Conservation (phyloP, 2,113 vertebrate genomes). For the Xenus cinereus region DNA sequence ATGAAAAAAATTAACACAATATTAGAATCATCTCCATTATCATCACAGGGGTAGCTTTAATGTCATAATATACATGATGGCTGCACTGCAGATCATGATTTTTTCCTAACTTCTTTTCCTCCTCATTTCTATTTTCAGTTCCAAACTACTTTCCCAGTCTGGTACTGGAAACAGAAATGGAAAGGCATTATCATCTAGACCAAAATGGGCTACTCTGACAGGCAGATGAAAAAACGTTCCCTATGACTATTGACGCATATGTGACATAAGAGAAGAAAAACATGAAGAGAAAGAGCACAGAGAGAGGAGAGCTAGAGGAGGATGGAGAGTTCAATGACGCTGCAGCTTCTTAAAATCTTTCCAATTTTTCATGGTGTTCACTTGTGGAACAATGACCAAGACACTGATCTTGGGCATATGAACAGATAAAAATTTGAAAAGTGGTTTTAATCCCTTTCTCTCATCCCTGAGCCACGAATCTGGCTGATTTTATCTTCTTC, state of each 20-base stretch:
- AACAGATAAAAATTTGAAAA: not conserved
- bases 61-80: not conserved
- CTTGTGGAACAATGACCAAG: not conserved
- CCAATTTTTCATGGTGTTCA: not conserved
- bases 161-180: not conserved
- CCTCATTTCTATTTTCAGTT: not conserved
- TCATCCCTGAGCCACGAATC: not conserved
- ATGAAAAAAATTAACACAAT: not conserved
- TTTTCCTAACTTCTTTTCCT: not conserved
- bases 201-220: not conserved
- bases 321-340: not conserved
- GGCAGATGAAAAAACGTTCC: not conserved
- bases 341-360: not conserved
- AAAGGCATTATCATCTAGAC: not conserved
- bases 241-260: not conserved
- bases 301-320: not conserved
- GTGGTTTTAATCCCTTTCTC: not conserved
- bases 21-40: not conserved
- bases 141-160: not conserved
- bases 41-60: rapidly evolving
- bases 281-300: not conserved
- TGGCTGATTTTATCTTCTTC: not conserved
- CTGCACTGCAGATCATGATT: not conserved
- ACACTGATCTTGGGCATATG: not conserved
- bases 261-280: not conserved